A percentile compares a stretch with the other conserved stretches of the same genome.
These are phyloP conservation scores for Neocrepidodera transversa DNA, from an alignment of 2,888 invertebrate genomes.

Conservation along the genomic window DNA sequence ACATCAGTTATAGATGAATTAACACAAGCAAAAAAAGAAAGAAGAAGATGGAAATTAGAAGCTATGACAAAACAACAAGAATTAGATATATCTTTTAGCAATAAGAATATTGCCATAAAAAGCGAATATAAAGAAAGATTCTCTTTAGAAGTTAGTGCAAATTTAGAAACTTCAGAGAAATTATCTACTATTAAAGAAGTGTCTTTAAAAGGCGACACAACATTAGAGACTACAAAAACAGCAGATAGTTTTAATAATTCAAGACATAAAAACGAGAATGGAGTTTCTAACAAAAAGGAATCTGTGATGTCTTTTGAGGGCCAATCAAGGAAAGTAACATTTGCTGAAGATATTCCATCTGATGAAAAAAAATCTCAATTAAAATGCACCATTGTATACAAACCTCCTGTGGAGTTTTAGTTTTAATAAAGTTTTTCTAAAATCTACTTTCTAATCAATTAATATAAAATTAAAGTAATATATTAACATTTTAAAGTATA, in stretches of 20 bases:
- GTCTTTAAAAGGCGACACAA: too few relatives aligned
- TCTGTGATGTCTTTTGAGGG: neutral
- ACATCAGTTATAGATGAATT: slow-evolving; percentile 32
- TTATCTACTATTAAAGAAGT: too few relatives aligned
- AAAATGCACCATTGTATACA: neutral
- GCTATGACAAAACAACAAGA: slow-evolving; percentile 29
- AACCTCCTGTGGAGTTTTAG: neutral
- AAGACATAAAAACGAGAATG: neutral
- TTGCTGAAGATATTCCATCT: slow-evolving; percentile 26
- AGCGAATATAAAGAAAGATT: neutral
- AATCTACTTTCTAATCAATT: too few relatives aligned
- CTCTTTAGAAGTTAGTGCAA: neutral
- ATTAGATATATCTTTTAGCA: slow-evolving; percentile 21
- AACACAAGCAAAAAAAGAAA: slow-evolving; percentile 40
- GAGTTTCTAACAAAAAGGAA: neutral
- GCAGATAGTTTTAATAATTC: neutral
- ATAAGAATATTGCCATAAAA: neutral
- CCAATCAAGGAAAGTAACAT: slow-evolving; percentile 27
- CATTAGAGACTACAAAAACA: neutral
- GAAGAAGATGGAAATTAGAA: slow-evolving; percentile 39
- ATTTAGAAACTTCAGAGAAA: too few relatives aligned
- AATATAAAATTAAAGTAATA: too few relatives aligned
- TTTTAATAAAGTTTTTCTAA: too few relatives aligned
- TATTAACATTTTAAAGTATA: too few relatives aligned
- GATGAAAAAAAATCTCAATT: slow-evolving; percentile 10